A percentile compares a stretch with the other conserved stretches of the same genome.
These are phyloP conservation scores for Lasioglossum lativentre DNA, from an alignment of 2,888 invertebrate species.

Conservation along the genomic window DNA sequence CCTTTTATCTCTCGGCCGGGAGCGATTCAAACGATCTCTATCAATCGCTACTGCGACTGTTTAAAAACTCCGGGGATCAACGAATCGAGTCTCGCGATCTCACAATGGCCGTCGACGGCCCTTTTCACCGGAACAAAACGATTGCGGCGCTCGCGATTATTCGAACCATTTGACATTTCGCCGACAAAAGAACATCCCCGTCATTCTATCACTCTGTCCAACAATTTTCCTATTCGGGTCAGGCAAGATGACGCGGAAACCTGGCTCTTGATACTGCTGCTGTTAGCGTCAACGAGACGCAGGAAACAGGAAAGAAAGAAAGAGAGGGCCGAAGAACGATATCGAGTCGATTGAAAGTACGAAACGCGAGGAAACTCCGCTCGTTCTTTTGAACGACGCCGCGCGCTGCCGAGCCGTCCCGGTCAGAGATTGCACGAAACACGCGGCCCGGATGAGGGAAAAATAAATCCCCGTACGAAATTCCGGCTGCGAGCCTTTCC, in stretches of 20 bases:
- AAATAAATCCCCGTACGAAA: slow-evolving; percentile 35
- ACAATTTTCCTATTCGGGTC: slow-evolving; percentile 64
- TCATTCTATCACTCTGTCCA: slow-evolving; percentile 36
- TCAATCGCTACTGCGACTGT: neutral
- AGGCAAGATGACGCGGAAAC: slow-evolving; percentile 53
- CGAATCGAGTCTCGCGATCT: neutral
- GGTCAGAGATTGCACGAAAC: slow-evolving; percentile 51
- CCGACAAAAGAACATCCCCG: slow-evolving; percentile 13
- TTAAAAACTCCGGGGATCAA: neutral
- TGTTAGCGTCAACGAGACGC: slow-evolving; percentile 24
- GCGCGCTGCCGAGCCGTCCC: neutral
- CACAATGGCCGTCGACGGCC: neutral
- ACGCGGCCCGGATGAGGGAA: neutral
- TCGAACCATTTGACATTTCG: slow-evolving; percentile 52
- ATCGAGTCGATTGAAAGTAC: slow-evolving; percentile 66
- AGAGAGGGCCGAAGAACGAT: slow-evolving; percentile 29
- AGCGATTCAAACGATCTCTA: neutral
- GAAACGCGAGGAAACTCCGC: slow-evolving; percentile 54
- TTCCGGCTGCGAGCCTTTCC: slow-evolving; percentile 6
- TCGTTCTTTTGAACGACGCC: slow-evolving; percentile 48
- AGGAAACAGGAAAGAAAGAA: neutral
- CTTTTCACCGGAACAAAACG: neutral
- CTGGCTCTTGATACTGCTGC: slow-evolving; percentile 36
- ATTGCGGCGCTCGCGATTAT: slow-evolving; percentile 36
- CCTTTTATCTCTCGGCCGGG: neutral